Evolutionary conservation across 35 echinoderm and acorn worm species (phyloP).

Genomic region (Apostichopus parvimensis): DNA sequence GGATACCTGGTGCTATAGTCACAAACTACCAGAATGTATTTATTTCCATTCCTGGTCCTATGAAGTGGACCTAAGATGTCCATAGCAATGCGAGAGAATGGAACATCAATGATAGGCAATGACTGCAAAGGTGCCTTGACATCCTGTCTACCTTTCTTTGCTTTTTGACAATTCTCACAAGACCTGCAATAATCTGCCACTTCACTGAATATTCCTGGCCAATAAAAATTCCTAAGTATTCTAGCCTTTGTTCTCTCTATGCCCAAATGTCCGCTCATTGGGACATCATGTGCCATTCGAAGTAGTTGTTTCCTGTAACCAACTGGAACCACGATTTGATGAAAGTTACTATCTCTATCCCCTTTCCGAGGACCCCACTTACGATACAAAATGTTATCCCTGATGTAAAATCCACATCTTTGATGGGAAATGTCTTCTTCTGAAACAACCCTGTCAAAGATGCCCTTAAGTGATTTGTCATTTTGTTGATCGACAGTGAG

Average conservation of each 20-base stretch:
- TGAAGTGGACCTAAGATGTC: slow-evolving; percentile 22
- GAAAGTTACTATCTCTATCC: too few relatives aligned
- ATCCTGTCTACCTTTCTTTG: background rate
- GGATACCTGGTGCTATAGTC: slow-evolving; percentile 39
- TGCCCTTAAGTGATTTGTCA: background rate
- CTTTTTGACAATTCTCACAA: slow-evolving; percentile 14
- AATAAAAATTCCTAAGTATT: slow-evolving; percentile 13
- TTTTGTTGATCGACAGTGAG: background rate
- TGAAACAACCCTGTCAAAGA: slow-evolving; percentile 16
- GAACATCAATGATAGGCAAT: background rate
- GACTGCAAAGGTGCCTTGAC: background rate
- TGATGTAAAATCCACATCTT: background rate
- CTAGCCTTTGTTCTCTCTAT: background rate
- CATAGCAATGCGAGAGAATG: slow-evolving; percentile 26
- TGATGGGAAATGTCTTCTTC: background rate
- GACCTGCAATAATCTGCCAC: background rate
- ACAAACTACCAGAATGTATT: slow-evolving; percentile 32
- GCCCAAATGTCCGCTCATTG: background rate
- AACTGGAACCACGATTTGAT: too few relatives aligned
- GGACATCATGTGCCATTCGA: too few relatives aligned
- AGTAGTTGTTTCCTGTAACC: background rate
- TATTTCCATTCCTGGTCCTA: slow-evolving; percentile 17
- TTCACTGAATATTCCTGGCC: slow-evolving; percentile 6
- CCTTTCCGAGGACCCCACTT: background rate
- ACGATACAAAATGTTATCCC: background rate